Evolutionary conservation across 2,797 vertebrate genomes (phyloP).

Genomic region (Craterocephalus amniculus): DNA sequence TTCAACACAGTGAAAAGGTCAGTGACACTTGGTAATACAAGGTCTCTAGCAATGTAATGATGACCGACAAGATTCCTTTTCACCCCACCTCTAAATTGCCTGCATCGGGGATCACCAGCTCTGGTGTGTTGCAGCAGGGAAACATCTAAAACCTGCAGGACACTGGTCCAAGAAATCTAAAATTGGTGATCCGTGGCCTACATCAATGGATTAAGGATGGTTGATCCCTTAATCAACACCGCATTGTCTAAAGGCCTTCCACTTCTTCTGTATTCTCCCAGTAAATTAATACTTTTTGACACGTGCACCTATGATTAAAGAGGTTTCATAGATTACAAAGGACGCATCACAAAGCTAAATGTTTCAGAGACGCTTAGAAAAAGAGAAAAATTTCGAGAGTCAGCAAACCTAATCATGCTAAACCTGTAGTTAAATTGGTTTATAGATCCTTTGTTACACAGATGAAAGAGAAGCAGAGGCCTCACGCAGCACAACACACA

Average conservation of each 20-base stretch:
- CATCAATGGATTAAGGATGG: slow-evolving; percentile 39
- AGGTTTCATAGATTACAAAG: slow-evolving; percentile 1
- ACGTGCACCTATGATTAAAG: slow-evolving; percentile 12
- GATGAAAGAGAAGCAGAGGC: slow-evolving; percentile 32
- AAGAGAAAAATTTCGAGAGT: slow-evolving; percentile 19
- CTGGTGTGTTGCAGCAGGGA: too few relatives aligned
- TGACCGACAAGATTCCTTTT: slow-evolving; percentile 55
- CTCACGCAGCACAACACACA: slow-evolving; percentile 15
- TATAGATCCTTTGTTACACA: slow-evolving; percentile 63
- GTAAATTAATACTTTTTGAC: slow-evolving; percentile 4
- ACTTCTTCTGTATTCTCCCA: slow-evolving; percentile 1
- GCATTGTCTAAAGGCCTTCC: neutral
- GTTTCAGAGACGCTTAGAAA: neutral
- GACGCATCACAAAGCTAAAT: neutral
- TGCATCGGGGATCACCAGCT: too few relatives aligned
- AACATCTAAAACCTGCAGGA: too few relatives aligned
- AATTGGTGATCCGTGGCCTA: neutral
- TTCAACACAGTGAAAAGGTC: slow-evolving; percentile 38
- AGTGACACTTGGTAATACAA: slow-evolving; percentile 46
- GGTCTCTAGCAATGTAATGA: slow-evolving; percentile 54
- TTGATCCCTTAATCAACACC: slow-evolving; percentile 35
- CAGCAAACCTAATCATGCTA: slow-evolving; percentile 62
- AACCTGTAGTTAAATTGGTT: slow-evolving; percentile 61
- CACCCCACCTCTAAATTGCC: slow-evolving; percentile 23
- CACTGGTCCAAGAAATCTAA: neutral